A percentile compares a stretch with the other conserved stretches of the same genome.
These are phyloP conservation scores for Cnemophilus loriae DNA, from an alignment of 2,113 vertebrate genomes.

Conservation along the genomic window DNA sequence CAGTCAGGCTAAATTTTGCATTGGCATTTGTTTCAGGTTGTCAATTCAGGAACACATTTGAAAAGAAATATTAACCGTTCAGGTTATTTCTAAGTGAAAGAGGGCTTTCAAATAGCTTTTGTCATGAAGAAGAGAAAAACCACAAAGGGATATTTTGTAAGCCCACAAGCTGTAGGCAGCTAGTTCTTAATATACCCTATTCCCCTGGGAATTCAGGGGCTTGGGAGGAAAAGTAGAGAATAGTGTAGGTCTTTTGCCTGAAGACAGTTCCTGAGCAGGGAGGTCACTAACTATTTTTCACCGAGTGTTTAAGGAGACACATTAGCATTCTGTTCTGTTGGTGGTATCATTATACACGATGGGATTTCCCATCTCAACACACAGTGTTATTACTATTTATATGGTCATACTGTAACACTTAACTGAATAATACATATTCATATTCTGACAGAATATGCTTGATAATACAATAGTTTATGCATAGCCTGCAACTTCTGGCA, in stretches of 20 bases:
- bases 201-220: not conserved
- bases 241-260: not conserved
- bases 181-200: not conserved
- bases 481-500: not conserved
- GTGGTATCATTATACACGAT: not conserved
- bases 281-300: not conserved
- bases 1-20: not conserved
- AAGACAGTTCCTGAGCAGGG: not conserved
- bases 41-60: not conserved
- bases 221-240: not conserved
- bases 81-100: constrained; percentile 13
- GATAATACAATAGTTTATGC: not conserved
- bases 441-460: not conserved
- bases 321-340: not conserved
- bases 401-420: not conserved
- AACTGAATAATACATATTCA: not conserved
- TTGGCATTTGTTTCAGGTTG: not conserved
- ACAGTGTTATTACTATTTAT: not conserved
- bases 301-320: not conserved
- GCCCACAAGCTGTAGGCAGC: constrained; percentile 7
- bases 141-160: not conserved
- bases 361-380: constrained; percentile 1
- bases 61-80: not conserved
- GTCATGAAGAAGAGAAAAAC: not conserved
- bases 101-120: constrained; percentile 29